Base-by-base conservation (phyloP, 2,113 vertebrate genomes). In the Gnathonemus echidnorhynchus region DNA sequence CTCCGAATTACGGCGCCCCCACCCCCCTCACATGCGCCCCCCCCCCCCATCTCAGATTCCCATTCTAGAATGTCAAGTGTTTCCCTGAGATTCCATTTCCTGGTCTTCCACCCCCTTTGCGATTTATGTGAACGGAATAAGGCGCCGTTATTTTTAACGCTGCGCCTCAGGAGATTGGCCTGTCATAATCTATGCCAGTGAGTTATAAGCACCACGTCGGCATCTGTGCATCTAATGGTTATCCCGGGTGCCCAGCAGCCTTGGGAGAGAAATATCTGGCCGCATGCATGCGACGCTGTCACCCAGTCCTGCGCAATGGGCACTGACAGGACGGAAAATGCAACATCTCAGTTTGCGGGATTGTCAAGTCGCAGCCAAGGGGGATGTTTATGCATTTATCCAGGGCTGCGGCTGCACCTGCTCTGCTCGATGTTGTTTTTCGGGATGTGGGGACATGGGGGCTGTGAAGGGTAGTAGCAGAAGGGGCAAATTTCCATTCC, bases 181-280 rank as follows among this genome's bases (percentile, higher is more conserved):
- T 90, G 89, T 90, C 89, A 90, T 90, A 90, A 90, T 90, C 89
- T 90, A 90, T 90, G 89, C 24, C 86, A 87, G 84, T 90, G 89
- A 90, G 89, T 87, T 90, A 90, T 90, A 90, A 90, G 89, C 48
- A 27, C 35, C 50, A 53, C 56, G 31, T 58, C n/a, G 53, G 66
- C 31, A 88, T 50, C 58, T 27, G 27, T 45, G 42, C 89, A 49
- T 21, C 58, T 87, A 56, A 88, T 86, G 45, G 62, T 74, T 86
- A 49, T 58, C 17, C 49, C 74, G 10, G 24, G 8, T 50, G 86
- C 58, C 87, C 58, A 7, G 48, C 45, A 70, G 45, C 53, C 84
- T 74, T 42, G 86, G 66, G 31, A 91, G 90, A 91, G 85, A 91
- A 56, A 86, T 90, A 42, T 80, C 88, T 86, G 89, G 58, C 89